Evolutionary conservation across 2,797 vertebrate genomes (phyloP), one percentile per base, ranked within the genome.

Genomic region (Sylvia borin): DNA sequence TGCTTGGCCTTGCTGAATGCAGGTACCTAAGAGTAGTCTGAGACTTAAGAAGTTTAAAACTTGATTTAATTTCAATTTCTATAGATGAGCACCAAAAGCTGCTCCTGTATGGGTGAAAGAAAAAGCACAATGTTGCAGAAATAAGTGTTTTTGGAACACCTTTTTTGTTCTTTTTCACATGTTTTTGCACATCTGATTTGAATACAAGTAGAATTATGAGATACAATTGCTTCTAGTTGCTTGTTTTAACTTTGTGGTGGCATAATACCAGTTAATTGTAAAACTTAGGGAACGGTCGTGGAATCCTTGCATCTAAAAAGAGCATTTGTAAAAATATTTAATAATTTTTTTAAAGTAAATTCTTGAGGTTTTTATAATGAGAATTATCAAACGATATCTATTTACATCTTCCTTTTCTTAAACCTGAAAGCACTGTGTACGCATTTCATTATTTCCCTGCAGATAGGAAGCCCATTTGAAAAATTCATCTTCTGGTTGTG

Each of bases 21-120:
- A n/a, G 0, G 0, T 26, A 40, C 3, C 9, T 24, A 51, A 58
- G 34, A 71, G 7, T 5, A 71, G 4, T 16, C 20, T 54, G 29
- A 90, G 12, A 36, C 9, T 16, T 60, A 11, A 45, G 73, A 38
- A 64, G 2, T 25, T 54, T 68, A 65, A 78, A 78, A 2, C 15
- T 79, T 51, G 36, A 29, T 85, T 89, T 70, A 32, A 32, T 66
- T 77, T 89, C 9, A 67, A 1, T 79, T 73, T 8, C 6, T 74
- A 9, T 2, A 43, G 13, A 13, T 24, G 16, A 64, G 1, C 11
- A 54, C 26, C 18, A 45, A 51, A 81, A 78, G 7, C 7, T 60
- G 7, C 5, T 54, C 3, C 19, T 38, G 9, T 43, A 34, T 20
- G 31, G 31, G 8, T 36, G 18, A 68, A 79, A 76, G 26, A 40